Base-by-base conservation (phyloP, 2,113 vertebrate species). In the Uropsilus gracilis region DNA sequence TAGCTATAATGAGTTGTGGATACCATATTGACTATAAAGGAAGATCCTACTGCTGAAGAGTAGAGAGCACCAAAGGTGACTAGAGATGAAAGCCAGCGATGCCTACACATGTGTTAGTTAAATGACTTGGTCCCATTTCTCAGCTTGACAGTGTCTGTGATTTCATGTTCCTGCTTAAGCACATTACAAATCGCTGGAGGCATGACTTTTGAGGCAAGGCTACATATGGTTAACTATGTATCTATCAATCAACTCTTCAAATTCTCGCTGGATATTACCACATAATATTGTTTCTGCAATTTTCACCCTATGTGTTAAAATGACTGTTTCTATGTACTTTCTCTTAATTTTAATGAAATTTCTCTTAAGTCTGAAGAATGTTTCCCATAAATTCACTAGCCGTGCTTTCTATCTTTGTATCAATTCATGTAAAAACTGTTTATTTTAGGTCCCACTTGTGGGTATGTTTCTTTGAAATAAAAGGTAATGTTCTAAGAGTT, bases 251-350 rank as follows among this genome's bases (percentile, higher is more conserved):
- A 81, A 75, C 44, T 86, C 13, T 81, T 46, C 46, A 1, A 80
- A 83, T 89, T 88, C 26, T 66, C 75, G 37, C 32, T 44, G 34
- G 91, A 37, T 78, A n/a, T 44, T 72, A 30, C 14, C 59, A 57
- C 2, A 39, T 28, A 84, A 71, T 68, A 72, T 61, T 81, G 14
- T 57, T 95, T 82, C 42, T n/a, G 61, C 0, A 34, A n/a, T 66
- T 72, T 78, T 76, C 88, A 77, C 22, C 18, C 46, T 85, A 95
- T 53, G 81, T 39, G n/a, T 77, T 88, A 71, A 94, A 78, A 78
- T 44, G 6, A 72, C 14, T 77, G 5, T 48, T 93, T 94, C 32
- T 90, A 6, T 72, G 37, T 84, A 68, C 42, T 73, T 91, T 84
- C 37, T 64, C n/a, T 93, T 69, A 59, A 77, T 85, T 61, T 92